Conservation (phyloP, 2,113 vertebrate genomes). For the Raphicerus campestris region DNA sequence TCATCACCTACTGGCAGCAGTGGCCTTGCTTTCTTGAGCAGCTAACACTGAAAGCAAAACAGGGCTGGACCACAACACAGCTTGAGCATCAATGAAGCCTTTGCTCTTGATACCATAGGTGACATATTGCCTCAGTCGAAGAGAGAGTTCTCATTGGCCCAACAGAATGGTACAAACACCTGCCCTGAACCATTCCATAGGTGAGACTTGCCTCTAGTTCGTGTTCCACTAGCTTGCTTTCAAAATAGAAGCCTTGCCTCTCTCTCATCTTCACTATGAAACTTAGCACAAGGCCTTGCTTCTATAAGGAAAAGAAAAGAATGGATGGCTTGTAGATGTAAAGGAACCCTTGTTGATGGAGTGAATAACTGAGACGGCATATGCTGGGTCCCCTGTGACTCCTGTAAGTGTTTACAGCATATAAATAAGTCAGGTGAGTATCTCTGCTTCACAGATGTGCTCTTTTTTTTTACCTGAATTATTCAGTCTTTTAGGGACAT, state of each 20-base stretch:
- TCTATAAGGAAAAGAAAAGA: background rate
- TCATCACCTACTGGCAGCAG: background rate
- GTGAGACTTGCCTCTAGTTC: background rate
- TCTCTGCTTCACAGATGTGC: slow-evolving; percentile 42
- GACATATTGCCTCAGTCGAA: background rate
- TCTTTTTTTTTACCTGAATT: slow-evolving; percentile 48
- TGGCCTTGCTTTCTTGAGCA: background rate
- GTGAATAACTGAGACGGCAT: background rate
- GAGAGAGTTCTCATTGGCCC: background rate
- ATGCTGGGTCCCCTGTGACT: background rate
- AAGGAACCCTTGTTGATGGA: background rate
- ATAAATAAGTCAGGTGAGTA: slow-evolving; percentile 55
- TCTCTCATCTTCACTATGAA: background rate
- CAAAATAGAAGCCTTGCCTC: background rate
- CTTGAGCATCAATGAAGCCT: background rate
- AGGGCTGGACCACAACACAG: background rate
- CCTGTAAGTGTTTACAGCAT: slow-evolving; percentile 28
- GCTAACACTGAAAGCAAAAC: background rate
- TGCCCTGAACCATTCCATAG: background rate
- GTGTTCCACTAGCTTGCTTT: background rate
- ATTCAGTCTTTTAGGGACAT: slow-evolving; percentile 51
- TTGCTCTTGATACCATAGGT: background rate
- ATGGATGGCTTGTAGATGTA: background rate
- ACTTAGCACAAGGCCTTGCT: background rate
- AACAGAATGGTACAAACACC: background rate